Percentiles rank a stretch among this genome's conserved stretches.
These are phyloP conservation scores for Pangasius macronema DNA, from an alignment of 2,797 vertebrate species.

Conservation along the genomic window DNA sequence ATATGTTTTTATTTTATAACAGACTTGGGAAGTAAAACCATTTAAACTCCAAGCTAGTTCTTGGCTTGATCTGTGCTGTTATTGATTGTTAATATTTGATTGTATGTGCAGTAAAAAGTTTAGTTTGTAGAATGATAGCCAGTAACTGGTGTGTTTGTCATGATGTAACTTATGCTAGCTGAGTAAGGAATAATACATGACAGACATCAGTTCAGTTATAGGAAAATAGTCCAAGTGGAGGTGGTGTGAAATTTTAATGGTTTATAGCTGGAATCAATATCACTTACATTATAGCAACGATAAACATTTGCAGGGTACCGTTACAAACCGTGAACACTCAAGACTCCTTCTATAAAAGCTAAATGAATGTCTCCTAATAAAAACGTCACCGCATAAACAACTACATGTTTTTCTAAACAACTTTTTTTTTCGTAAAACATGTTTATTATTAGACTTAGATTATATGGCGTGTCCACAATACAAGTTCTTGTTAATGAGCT, in stretches of 20 bases:
- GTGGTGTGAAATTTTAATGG: not conserved
- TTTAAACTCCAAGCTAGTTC: not conserved
- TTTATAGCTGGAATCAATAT: not conserved
- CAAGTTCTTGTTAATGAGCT: no score
- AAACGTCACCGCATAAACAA: not conserved
- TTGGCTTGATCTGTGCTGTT: not conserved
- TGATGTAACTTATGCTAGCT: not conserved
- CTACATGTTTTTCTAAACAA: not conserved
- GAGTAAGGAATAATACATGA: not conserved
- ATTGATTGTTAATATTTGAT: not conserved
- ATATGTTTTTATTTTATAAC: not conserved
- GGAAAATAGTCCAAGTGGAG: not conserved
- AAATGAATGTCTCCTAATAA: not conserved
- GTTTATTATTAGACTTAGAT: not conserved
- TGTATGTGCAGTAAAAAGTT: not conserved
- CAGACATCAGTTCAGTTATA: not conserved
- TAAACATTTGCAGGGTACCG: not conserved
- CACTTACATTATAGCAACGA: not conserved
- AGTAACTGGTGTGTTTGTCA: not conserved
- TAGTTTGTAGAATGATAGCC: not conserved
- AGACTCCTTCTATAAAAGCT: not conserved
- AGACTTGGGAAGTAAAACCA: not conserved
- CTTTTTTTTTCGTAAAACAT: not conserved
- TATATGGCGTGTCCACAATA: not conserved
- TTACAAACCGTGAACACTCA: not conserved